A percentile compares a stretch with the other conserved stretches of the same genome.
phyloP scores from a whole-genome alignment of 2,113 vertebrate species.

The Xenopus laevis region DNA sequence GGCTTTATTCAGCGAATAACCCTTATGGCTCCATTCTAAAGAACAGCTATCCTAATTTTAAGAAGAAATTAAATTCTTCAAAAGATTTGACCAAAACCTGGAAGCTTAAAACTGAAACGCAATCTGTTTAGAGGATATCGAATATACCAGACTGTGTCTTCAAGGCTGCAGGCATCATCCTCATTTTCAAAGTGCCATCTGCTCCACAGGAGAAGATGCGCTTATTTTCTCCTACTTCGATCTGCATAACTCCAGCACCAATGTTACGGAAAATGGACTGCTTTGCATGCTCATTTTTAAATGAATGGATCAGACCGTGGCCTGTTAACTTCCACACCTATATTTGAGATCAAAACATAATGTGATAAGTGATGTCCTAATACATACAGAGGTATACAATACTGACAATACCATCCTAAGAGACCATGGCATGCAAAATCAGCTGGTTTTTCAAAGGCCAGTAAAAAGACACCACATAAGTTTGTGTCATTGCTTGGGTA shows the following conservation, averaged over 20 bases:
- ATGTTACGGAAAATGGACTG: conserved; percentile 98
- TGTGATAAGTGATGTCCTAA: neutral
- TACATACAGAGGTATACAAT: neutral
- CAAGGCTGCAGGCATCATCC: conserved; percentile 88
- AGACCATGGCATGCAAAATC: too few species aligned
- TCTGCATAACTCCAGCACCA: conserved; percentile 91
- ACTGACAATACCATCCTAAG: neutral
- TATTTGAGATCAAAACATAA: conserved; percentile 26
- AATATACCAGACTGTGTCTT: conserved; percentile 82
- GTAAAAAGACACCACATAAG: too few species aligned
- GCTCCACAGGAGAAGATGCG: conserved; percentile 97
- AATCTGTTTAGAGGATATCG: conserved; percentile 73
- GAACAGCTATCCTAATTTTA: conserved; percentile 6
- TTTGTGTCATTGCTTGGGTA: too few species aligned
- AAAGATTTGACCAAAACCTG: conserved; percentile 2
- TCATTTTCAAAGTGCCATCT: conserved; percentile 94
- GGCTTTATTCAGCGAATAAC: conserved; percentile 44
- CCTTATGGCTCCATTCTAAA: conserved; percentile 37
- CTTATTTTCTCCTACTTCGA: conserved; percentile 81
- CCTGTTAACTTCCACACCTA: conserved; percentile 92
- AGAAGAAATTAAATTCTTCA: conserved; percentile 18
- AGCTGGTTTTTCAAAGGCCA: too few species aligned
- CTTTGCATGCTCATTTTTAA: conserved; percentile 91
- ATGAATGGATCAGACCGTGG: conserved; percentile 90
- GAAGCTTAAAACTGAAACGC: conserved; percentile 2